These are phyloP conservation scores for Anguilla japonica DNA, from an alignment of 2,113 vertebrate genomes.

Conservation along the genomic window DNA sequence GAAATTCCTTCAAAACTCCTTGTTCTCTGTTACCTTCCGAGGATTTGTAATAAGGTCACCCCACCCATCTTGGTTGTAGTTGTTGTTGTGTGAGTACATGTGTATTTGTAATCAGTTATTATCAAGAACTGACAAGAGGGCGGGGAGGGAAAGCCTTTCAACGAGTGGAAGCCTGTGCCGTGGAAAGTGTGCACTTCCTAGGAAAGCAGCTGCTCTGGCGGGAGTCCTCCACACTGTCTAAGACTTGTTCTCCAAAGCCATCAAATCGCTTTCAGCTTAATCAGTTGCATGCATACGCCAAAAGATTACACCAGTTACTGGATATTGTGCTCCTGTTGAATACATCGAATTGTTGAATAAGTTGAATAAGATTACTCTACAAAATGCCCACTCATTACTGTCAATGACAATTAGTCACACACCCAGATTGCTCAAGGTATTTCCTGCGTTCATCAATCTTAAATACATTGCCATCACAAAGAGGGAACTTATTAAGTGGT, in stretches of 20 bases:
- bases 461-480: no score
- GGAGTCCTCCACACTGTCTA: no score
- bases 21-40: neutral
- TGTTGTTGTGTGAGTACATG: neutral
- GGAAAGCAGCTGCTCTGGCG: slow-evolving; percentile 1
- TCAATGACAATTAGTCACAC: neutral
- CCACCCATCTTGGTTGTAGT: neutral
- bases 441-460: neutral
- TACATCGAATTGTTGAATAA: neutral
- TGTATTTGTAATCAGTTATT: neutral
- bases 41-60: neutral
- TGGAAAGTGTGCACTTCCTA: neutral
- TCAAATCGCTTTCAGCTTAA: neutral
- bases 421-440: neutral
- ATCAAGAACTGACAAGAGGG: neutral
- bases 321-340: neutral
- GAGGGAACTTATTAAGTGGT: no score
- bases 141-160: neutral
- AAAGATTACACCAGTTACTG: neutral
- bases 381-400: neutral
- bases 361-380: neutral
- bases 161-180: neutral
- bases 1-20: no score
- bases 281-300: neutral
- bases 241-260: neutral